A percentile compares a stretch with the other conserved stretches of the same genome.
Conservation (phyloP, 2,113 vertebrate genomes). For the Zosterops japonicus region DNA sequence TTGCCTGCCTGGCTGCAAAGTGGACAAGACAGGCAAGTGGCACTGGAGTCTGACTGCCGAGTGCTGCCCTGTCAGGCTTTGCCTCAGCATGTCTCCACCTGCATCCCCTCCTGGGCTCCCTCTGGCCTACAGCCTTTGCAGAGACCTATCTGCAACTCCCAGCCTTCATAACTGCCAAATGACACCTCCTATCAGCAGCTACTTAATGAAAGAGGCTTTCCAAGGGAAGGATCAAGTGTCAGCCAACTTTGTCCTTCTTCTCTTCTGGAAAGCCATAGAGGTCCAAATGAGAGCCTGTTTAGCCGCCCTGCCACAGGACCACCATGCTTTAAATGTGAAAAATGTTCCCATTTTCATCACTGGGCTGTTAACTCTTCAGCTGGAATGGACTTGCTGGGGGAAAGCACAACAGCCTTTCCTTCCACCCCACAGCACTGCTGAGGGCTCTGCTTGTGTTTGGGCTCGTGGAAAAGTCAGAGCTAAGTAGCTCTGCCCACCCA, state of each 20-base stretch:
- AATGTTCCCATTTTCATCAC: not conserved
- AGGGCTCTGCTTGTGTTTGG: not conserved
- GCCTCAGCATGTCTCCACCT: not conserved
- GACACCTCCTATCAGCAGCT: slow-evolving; percentile 72
- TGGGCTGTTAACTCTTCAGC: not conserved
- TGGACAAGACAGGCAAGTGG: slow-evolving; percentile 3
- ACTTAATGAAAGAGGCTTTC: slow-evolving; percentile 67
- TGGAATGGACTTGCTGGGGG: not conserved
- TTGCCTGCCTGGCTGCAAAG: slow-evolving; percentile 48
- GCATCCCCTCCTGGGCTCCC: not conserved
- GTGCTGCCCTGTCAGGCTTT: not conserved
- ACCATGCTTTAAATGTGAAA: accelerated
- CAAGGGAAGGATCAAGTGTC: slow-evolving; percentile 34
- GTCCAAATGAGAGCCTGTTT: not conserved
- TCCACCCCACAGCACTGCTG: not conserved
- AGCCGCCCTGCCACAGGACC: not conserved
- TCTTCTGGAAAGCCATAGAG: not conserved
- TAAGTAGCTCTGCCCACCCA: not conserved
- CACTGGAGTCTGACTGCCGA: not conserved
- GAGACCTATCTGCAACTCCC: slow-evolving; percentile 55
- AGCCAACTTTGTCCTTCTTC: not conserved
- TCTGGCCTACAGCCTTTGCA: slow-evolving; percentile 43
- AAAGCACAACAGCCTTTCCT: not conserved
- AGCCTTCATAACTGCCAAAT: slow-evolving; percentile 27
- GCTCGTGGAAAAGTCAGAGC: not conserved